Conservation (phyloP, 2,888 invertebrate genomes). For the Brachypterus glaber region DNA sequence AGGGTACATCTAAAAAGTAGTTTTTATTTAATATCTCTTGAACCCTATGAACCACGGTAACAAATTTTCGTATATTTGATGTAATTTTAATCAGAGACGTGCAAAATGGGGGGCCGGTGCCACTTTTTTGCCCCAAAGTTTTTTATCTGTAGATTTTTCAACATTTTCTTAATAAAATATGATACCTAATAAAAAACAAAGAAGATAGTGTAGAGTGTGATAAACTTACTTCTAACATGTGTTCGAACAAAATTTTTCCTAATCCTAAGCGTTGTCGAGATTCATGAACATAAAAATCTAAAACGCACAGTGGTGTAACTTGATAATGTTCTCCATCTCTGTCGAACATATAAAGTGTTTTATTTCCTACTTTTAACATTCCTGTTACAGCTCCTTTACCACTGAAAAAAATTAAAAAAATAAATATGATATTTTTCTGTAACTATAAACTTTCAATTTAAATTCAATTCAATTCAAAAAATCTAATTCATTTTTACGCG, state of each 20-base stretch:
- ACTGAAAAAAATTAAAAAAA: slow-evolving; percentile 41
- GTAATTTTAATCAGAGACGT: too few relatives aligned
- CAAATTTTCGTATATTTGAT: too few relatives aligned
- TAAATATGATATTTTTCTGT: slow-evolving; percentile 1
- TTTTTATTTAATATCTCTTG: too few relatives aligned
- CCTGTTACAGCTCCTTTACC: slow-evolving; percentile 66
- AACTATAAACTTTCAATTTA: too few relatives aligned
- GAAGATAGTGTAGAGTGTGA: neutral
- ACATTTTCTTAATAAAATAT: neutral
- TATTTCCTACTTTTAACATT: slow-evolving; percentile 80
- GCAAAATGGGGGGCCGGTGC: too few relatives aligned
- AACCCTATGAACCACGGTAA: too few relatives aligned
- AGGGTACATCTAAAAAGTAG: too few relatives aligned
- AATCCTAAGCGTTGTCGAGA: slow-evolving; percentile 76
- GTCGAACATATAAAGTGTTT: slow-evolving; percentile 81
- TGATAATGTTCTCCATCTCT: slow-evolving; percentile 61
- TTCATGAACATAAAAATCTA: slow-evolving; percentile 88
- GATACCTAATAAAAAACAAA: neutral
- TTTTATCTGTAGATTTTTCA: too few relatives aligned
- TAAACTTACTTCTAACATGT: slow-evolving; percentile 67
- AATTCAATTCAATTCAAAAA: too few relatives aligned
- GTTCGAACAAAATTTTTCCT: slow-evolving; percentile 76
- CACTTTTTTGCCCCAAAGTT: too few relatives aligned
- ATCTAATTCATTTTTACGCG: too few relatives aligned
- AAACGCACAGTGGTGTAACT: slow-evolving; percentile 73